Percentiles rank a stretch among this genome's conserved stretches.
Evolutionary conservation across 2,888 invertebrate genomes (phyloP).

Genomic region (Caenorhabditis zanzibari): DNA sequence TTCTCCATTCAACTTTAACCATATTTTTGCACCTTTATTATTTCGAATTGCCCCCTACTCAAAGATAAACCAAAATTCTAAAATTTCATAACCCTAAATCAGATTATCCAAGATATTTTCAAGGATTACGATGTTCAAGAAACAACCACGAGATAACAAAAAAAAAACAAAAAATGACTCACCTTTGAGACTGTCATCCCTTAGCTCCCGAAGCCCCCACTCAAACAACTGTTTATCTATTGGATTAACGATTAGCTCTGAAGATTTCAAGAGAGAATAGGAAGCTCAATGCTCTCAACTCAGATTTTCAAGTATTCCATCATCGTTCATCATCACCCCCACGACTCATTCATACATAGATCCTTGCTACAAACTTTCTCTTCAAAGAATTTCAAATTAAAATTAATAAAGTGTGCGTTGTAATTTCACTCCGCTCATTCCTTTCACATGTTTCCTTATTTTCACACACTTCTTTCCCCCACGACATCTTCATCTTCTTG

Average conservation of each 20-base stretch:
- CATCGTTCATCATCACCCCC: neutral
- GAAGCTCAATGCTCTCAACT: slow-evolving; percentile 1
- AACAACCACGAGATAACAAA: neutral
- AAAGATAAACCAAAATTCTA: too few relatives aligned
- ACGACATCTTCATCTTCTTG: neutral
- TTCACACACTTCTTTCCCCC: slow-evolving; percentile 1
- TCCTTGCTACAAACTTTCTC: neutral
- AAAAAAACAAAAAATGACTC: slow-evolving; percentile 12
- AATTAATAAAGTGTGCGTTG: slow-evolving; percentile 35
- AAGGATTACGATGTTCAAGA: too few relatives aligned
- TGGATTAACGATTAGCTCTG: slow-evolving; percentile 32
- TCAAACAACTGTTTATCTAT: slow-evolving; percentile 47
- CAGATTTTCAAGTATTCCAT: slow-evolving; percentile 34
- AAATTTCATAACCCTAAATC: too few relatives aligned
- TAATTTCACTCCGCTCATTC: neutral
- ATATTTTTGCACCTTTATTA: too few relatives aligned
- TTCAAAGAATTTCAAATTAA: slow-evolving; percentile 37
- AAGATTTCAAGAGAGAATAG: neutral
- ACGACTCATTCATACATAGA: neutral
- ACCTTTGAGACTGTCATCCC: slow-evolving; percentile 17
- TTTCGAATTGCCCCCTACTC: too few relatives aligned
- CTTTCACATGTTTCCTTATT: slow-evolving; percentile 1
- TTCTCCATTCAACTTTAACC: too few relatives aligned
- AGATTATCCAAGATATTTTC: too few relatives aligned
- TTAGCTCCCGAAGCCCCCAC: slow-evolving; percentile 11